A percentile compares a stretch with the other conserved stretches of the same genome.
Evolutionary conservation across 2,888 invertebrate species (phyloP).

Genomic region (Cepaea hortensis): DNA sequence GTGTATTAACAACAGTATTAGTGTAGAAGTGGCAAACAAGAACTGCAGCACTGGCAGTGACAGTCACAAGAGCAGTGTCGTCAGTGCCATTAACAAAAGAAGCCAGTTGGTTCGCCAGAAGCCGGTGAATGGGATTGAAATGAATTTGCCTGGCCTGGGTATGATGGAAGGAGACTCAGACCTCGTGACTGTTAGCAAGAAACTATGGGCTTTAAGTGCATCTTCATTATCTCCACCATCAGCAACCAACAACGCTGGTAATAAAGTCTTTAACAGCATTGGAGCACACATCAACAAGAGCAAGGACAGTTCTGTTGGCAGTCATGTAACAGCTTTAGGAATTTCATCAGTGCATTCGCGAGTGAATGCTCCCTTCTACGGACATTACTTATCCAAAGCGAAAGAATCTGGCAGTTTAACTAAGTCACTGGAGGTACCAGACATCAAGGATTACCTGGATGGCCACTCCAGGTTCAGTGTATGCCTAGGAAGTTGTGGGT

Average conservation of each 20-base stretch:
- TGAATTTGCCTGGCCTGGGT: conserved; percentile 36
- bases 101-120: conserved; percentile 39
- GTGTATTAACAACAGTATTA: neutral
- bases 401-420: conserved; percentile 46
- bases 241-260: conserved; percentile 4
- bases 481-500: conserved; percentile 36
- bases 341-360: conserved; percentile 24
- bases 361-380: conserved; percentile 47
- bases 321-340: conserved; percentile 11
- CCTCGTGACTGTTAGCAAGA: conserved; percentile 26
- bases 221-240: conserved; percentile 8
- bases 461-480: conserved; percentile 38
- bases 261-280: conserved; percentile 23
- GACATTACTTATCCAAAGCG: conserved; percentile 29
- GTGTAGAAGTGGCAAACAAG: neutral
- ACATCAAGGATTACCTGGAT: conserved; percentile 56
- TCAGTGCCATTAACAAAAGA: neutral
- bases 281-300: neutral
- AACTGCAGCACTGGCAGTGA: neutral
- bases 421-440: conserved; percentile 54
- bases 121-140: conserved; percentile 36
- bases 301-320: neutral
- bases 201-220: conserved; percentile 41
- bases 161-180: conserved; percentile 44
- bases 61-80: neutral